Evolutionary conservation across 2,797 vertebrate genomes (phyloP).

Genomic region (Simalia tracyae): DNA sequence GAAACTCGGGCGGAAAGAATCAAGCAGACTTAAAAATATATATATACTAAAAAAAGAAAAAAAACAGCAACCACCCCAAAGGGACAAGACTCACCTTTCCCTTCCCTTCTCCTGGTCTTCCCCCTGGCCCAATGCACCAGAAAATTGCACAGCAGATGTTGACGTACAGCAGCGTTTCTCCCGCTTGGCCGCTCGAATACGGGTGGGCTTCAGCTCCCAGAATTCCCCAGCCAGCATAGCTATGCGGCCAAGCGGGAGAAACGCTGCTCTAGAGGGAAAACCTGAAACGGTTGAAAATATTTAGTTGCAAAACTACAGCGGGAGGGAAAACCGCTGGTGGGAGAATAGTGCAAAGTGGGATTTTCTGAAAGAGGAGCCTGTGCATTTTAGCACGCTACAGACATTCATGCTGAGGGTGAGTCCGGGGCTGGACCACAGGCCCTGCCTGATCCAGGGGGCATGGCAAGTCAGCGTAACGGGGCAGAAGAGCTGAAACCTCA

Average conservation of each 20-base stretch:
- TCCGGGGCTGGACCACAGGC: background rate
- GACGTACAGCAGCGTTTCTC: background rate
- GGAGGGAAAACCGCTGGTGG: background rate
- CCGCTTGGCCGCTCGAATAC: background rate
- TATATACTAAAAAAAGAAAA: background rate
- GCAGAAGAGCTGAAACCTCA: background rate
- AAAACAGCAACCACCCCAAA: background rate
- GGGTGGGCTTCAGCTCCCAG: background rate
- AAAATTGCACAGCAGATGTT: too few relatives aligned
- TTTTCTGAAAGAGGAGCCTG: background rate
- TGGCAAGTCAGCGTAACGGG: background rate
- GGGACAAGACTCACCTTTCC: background rate
- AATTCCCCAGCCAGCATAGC: background rate
- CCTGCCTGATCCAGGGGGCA: accelerated
- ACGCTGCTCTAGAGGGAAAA: too few relatives aligned
- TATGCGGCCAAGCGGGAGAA: background rate
- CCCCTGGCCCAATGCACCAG: background rate
- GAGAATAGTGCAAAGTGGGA: background rate
- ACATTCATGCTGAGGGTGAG: slow-evolving; percentile 13
- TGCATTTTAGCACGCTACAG: background rate
- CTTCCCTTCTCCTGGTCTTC: background rate
- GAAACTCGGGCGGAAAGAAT: background rate
- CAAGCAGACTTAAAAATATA: background rate
- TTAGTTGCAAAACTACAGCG: background rate
- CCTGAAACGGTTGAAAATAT: background rate